Evolutionary conservation across 2,797 vertebrate genomes (phyloP).

Genomic region (Clarias pachynema): DNA sequence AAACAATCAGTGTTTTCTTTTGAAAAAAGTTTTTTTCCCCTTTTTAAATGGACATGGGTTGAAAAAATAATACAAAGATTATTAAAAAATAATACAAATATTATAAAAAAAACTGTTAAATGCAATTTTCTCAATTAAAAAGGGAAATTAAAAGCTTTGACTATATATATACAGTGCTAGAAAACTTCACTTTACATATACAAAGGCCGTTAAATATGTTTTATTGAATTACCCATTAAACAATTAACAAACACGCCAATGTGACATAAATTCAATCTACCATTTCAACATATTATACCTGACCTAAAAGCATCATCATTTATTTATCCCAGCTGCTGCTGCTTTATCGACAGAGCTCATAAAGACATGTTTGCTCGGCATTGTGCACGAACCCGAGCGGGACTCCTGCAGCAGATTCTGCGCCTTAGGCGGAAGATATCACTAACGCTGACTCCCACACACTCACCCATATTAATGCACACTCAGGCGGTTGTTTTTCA

Average conservation of each 20-base stretch:
- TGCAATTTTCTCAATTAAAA: neutral
- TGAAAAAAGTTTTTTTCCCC: neutral
- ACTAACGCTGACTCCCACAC: conserved; percentile 31
- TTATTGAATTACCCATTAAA: conserved; percentile 2
- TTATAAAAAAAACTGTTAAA: neutral
- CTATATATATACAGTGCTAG: neutral
- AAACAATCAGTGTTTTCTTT: neutral
- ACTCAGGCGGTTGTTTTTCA: conserved; percentile 32
- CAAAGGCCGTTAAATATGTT: neutral
- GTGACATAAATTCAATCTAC: conserved; percentile 12
- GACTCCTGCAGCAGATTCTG: conserved; percentile 15
- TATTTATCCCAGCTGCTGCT: conserved; percentile 3
- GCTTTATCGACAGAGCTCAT: neutral
- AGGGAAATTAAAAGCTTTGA: neutral
- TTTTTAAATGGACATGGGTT: neutral
- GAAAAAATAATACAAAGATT: neutral
- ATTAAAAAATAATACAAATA: too few relatives aligned
- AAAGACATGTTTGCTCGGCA: conserved; percentile 10
- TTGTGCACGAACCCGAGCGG: neutral
- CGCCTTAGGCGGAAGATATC: conserved; percentile 30
- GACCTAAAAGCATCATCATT: neutral
- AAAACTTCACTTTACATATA: neutral
- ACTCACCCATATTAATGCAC: conserved; percentile 34
- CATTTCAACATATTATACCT: conserved; percentile 6
- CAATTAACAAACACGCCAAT: conserved; percentile 13